Evolutionary conservation across 2,113 vertebrate genomes (phyloP).

Genomic region (Spheniscus mendiculus): DNA sequence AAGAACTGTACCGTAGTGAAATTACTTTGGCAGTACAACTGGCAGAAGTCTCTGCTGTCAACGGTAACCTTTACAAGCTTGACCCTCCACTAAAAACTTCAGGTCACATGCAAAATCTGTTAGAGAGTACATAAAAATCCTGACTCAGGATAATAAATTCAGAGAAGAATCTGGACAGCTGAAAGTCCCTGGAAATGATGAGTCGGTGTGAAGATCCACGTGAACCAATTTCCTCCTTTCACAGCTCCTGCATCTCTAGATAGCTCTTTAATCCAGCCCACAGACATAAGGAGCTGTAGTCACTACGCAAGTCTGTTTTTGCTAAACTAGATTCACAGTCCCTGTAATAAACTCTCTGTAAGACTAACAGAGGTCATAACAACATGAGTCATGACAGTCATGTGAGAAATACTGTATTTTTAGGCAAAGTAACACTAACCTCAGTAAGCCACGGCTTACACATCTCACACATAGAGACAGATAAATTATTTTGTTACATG

Average conservation of each 20-base stretch:
- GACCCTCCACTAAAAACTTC: not conserved
- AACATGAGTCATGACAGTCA: not conserved
- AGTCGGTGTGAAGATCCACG: not conserved
- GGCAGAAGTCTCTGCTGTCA: not conserved
- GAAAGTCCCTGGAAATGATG: not conserved
- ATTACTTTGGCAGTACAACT: not conserved
- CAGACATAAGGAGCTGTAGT: not conserved
- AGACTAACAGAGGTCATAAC: not conserved
- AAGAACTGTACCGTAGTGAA: not conserved
- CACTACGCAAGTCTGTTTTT: not conserved
- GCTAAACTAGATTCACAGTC: not conserved
- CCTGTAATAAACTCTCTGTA: not conserved
- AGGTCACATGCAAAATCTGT: not conserved
- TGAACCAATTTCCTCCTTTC: not conserved
- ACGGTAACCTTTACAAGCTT: not conserved
- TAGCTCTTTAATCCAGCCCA: not conserved
- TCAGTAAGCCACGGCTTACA: not conserved
- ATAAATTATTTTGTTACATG: not conserved
- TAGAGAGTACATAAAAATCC: not conserved
- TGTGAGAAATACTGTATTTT: not conserved
- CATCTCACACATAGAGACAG: not conserved
- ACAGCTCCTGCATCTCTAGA: not conserved
- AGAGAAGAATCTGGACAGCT: not conserved
- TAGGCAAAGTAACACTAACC: not conserved
- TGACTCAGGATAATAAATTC: not conserved